Percentiles rank a stretch among this genome's conserved stretches.
phyloP scores from a whole-genome alignment of 2,113 vertebrate species.

The Dicerorhinus sumatrensis region DNA sequence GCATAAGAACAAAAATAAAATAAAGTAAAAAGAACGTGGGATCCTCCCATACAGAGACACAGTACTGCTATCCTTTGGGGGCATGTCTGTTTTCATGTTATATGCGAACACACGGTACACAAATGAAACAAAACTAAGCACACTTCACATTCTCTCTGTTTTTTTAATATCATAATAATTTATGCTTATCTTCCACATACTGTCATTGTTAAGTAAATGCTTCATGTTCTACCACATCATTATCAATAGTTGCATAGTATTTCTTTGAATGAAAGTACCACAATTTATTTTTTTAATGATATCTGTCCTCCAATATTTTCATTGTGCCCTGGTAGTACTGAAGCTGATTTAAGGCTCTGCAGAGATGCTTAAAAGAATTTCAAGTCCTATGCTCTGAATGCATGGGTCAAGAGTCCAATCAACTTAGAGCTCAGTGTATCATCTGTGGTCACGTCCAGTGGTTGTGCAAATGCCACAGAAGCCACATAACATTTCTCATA shows the following conservation, averaged over 20 bases:
- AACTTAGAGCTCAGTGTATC: background rate
- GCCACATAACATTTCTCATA: background rate
- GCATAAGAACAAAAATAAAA: background rate
- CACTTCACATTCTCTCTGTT: background rate
- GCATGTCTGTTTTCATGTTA: background rate
- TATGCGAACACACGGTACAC: too few species aligned
- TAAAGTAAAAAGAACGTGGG: background rate
- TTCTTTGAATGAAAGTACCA: slow-evolving; percentile 1
- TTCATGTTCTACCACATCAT: background rate
- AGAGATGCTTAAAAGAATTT: background rate
- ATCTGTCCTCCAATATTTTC: background rate
- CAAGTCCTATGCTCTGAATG: background rate
- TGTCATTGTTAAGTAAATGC: background rate
- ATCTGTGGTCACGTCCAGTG: background rate
- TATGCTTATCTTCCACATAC: background rate
- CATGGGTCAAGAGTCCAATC: background rate
- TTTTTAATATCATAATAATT: background rate
- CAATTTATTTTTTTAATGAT: background rate
- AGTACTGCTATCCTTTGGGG: background rate
- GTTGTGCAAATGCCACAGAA: background rate
- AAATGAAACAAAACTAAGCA: background rate
- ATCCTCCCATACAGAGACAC: background rate
- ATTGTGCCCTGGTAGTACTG: background rate
- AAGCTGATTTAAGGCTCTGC: background rate
- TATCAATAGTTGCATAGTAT: background rate